Base-by-base conservation (phyloP, 37 sponge, comb jelly and placozoan species). In the Geodia barretti region DNA sequence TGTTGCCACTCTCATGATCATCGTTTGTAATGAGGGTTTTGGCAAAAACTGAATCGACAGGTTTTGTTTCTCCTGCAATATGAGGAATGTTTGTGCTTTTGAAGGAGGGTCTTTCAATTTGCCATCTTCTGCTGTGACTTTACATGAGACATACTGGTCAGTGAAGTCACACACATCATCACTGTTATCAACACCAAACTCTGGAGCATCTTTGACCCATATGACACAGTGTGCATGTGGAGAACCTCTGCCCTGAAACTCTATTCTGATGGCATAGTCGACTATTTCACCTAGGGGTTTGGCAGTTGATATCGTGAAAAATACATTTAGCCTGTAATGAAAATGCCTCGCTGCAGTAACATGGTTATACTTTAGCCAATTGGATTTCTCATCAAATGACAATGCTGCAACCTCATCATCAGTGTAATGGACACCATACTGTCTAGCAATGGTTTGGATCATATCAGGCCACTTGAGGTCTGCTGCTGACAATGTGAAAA, bases 381-480 rank as follows among this genome's bases (percentile, higher is more conserved):
- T 75, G 4, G 31, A 30, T 35, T 75, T 75, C 11, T 60, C 62
- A 5, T 75, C 62, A 58, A 58, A 75, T 21, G 76, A 60, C 33
- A 75, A 26, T 31, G 76, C 68, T 25, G 23, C 14, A 2, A 80
- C 71, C 2, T 80, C 60, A 33, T 70, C 70, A 70, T 80, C 71
- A 47, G 80, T 80, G 71, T 70, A 80, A 4, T 4, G 2, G 25
- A 54, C 61, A 74, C 76, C 84, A 75, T 83, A 75, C 76, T 83
- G 76, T 33, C 60, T 63, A 54, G 84, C 77, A 25, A 75, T 83
- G 28, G 43, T 66, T 75, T 74, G 76, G 25, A 83, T 83, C 41
- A 83, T 42, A 23, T 83, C 84, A 31, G 84, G 76, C 84, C 84
- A 83, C 31, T 80, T 80, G 71, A 68, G 68, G 42, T 80, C 71